These are phyloP conservation scores for Hypsopygia costalis DNA, from an alignment of 2,888 invertebrate species.

Conservation along the genomic window DNA sequence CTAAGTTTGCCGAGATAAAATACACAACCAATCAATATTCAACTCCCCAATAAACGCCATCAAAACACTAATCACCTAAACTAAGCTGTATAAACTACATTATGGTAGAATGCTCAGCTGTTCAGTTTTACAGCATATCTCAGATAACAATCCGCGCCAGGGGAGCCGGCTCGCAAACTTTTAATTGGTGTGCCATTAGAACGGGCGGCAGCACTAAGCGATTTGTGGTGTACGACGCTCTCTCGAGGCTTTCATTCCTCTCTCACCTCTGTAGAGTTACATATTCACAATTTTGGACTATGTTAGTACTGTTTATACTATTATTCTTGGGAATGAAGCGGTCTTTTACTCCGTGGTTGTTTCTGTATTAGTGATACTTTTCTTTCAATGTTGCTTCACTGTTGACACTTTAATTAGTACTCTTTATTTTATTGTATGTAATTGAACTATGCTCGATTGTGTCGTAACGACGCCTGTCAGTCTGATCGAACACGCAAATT, in stretches of 20 bases:
- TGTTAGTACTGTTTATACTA: no score
- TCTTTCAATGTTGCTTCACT: no score
- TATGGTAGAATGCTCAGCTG: conserved; percentile 52
- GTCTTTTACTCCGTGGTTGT: no score
- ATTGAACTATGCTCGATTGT: no score
- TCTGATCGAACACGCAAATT: no score
- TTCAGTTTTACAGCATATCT: conserved; percentile 69
- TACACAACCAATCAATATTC: background rate
- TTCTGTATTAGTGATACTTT: no score
- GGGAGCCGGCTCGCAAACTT: conserved; percentile 70
- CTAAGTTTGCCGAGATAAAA: no score
- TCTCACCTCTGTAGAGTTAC: background rate
- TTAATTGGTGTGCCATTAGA: conserved; percentile 81
- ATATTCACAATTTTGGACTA: background rate
- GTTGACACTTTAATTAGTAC: no score
- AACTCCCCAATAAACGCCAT: conserved; percentile 32
- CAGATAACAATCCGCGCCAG: conserved; percentile 65
- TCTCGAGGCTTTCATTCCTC: conserved; percentile 21
- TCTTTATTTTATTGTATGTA: no score
- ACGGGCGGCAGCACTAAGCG: conserved; percentile 76
- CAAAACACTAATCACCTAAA: conserved; percentile 63
- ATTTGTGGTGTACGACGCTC: conserved; percentile 78
- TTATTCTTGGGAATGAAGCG: no score
- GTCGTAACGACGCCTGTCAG: no score
- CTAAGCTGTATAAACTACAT: conserved; percentile 48